A percentile compares a stretch with the other conserved stretches of the same genome.
phyloP scores from a whole-genome alignment of 2,113 vertebrate species.

The Tilapia sparmanii region DNA sequence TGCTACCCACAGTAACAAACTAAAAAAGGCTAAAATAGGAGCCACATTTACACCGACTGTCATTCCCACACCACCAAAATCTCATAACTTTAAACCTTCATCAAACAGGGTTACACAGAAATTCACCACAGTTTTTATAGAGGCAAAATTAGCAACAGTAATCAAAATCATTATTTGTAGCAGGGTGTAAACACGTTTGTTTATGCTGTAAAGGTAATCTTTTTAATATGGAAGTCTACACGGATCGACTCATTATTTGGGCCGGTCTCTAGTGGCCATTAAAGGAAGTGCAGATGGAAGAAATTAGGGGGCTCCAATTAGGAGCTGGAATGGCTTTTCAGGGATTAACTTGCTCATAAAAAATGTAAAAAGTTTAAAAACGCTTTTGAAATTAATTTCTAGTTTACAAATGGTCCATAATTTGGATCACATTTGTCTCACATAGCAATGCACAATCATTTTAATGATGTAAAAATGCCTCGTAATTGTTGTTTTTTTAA shows the following conservation, averaged over 20 bases:
- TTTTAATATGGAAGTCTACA: background rate
- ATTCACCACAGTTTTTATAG: background rate
- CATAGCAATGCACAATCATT: background rate
- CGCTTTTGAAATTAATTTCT: background rate
- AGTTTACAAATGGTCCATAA: background rate
- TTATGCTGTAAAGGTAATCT: background rate
- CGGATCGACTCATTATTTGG: background rate
- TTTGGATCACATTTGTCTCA: background rate
- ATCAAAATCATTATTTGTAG: too few species aligned
- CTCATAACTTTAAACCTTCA: background rate
- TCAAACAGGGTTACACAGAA: background rate
- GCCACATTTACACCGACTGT: background rate
- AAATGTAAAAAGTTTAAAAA: background rate
- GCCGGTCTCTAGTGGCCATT: background rate
- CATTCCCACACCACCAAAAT: background rate
- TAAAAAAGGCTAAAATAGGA: background rate
- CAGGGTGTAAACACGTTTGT: background rate
- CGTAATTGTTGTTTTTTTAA: background rate
- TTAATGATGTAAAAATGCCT: background rate
- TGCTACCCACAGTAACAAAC: background rate
- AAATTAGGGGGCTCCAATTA: background rate
- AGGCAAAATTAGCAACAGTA: background rate
- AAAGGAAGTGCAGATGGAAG: background rate
- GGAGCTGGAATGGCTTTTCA: background rate
- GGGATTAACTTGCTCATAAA: background rate